Base-by-base conservation (phyloP, 2,113 vertebrate species). In the Eulemur rufifrons region DNA sequence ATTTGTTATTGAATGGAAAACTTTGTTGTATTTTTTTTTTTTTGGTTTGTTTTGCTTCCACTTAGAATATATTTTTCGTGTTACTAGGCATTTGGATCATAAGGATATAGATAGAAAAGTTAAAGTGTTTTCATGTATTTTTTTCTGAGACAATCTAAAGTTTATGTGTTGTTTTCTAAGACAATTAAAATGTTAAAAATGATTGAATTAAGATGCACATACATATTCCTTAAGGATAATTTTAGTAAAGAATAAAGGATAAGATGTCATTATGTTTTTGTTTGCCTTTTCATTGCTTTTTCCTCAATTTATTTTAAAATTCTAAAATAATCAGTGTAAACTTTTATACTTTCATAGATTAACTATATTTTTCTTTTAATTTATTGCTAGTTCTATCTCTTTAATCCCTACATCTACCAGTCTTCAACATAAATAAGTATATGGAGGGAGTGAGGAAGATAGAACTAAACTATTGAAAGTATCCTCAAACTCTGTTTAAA, bases 121-220 rank as follows among this genome's bases (percentile, higher is more conserved):
- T 59, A 54, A 89, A 87, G 8, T 66, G 92, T 4, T 86, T 78
- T 54, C 14, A 21, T 56, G 56, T 86, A 45, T 34, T 84, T 91
- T 93, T 89, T 88, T 27, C 86, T 66, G 86, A 89, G 37, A 76
- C 13, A 87, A 25, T 81, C 61, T 83, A 59, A 89, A 78, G 4
- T 82, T 95, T 37, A 63, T 91, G n/a, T 91, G 14, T 74, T 45
- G 93, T 95, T 88, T 95, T n/a, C 71, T 73, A 84, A 45, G 34
- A 76, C 27, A 90, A 15, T 85, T 61, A 87, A 88, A 96, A 78
- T 68, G 27, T 94, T 94, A 50, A 80, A 94, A 92, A 52, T 78
- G 39, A 82, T 34, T 84, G 21, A 86, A 80, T 94, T 95, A 88
- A 71, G 52, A 89, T 86, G 1, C 80, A 32, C n/a, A 23, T 68